phyloP scores from a whole-genome alignment of 2,113 vertebrate genomes.

The Turdus rufiventris region DNA sequence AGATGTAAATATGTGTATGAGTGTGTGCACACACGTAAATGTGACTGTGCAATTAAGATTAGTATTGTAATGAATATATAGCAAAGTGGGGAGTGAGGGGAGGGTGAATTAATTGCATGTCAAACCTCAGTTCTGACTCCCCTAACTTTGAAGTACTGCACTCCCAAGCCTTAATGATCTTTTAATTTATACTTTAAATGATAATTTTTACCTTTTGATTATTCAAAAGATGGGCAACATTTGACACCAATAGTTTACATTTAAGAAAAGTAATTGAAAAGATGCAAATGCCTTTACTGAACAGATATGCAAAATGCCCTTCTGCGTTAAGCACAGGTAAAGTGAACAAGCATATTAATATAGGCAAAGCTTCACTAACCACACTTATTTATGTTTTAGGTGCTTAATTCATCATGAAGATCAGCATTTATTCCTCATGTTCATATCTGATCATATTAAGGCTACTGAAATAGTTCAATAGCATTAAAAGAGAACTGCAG shows the following conservation, averaged over 20 bases:
- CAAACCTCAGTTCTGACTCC: constrained; percentile 11
- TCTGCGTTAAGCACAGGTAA: neutral
- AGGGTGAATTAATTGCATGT: constrained; percentile 10
- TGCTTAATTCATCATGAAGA: neutral
- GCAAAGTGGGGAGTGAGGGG: neutral
- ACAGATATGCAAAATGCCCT: constrained; percentile 11
- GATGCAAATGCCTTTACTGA: constrained; percentile 30
- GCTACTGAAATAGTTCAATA: neutral
- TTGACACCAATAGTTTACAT: constrained; percentile 46
- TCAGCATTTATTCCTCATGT: neutral
- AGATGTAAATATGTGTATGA: neutral
- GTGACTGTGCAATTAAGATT: neutral
- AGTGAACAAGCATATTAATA: constrained; percentile 11
- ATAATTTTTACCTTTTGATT: constrained; percentile 37
- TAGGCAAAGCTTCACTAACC: constrained; percentile 22
- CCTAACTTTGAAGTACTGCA: constrained; percentile 35
- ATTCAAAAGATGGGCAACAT: constrained; percentile 41
- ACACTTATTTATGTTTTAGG: constrained; percentile 17
- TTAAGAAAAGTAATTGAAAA: constrained; percentile 49
- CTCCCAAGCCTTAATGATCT: constrained; percentile 31
- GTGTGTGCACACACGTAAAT: neutral
- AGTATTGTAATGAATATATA: neutral
- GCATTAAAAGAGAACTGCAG: neutral
- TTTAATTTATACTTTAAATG: constrained; percentile 55
- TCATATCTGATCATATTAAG: neutral